Percentiles rank a stretch among this genome's conserved stretches.
Conservation (phyloP, 1,140 invertebrate genomes). For the Listronotus bonariensis region DNA sequence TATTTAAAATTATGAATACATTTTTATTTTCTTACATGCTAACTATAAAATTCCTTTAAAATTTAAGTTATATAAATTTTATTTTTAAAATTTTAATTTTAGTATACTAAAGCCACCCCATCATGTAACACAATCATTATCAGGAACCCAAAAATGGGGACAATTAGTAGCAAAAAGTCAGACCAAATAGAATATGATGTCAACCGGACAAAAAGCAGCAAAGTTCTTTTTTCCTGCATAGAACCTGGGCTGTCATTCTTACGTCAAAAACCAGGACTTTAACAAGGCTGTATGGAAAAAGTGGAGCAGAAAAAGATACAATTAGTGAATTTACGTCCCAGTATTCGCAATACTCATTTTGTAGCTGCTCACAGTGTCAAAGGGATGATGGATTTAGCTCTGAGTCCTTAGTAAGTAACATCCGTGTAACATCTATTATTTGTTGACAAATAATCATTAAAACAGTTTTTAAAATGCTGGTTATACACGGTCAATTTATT, state of each 20-base stretch:
- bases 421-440: too few relatives aligned
- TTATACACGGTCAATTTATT: too few relatives aligned
- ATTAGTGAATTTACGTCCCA: slow-evolving; percentile 45
- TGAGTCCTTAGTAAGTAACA: slow-evolving; percentile 41
- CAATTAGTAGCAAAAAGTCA: slow-evolving; percentile 12
- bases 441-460: too few relatives aligned
- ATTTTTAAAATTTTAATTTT: not conserved
- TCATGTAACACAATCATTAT: not conserved
- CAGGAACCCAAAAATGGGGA: slow-evolving; percentile 34
- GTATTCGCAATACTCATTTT: slow-evolving; percentile 49
- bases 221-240: slow-evolving; percentile 47
- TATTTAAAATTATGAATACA: too few relatives aligned
- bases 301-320: slow-evolving; percentile 25
- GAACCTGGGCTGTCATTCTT: slow-evolving; percentile 48
- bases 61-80: too few relatives aligned
- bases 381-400: slow-evolving; percentile 48
- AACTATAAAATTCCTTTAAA: too few relatives aligned
- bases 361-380: slow-evolving; percentile 50
- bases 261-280: slow-evolving; percentile 39
- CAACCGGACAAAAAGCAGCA: slow-evolving; percentile 30
- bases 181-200: slow-evolving; percentile 8
- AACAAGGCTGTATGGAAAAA: slow-evolving; percentile 16
- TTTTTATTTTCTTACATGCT: too few relatives aligned
- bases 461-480: too few relatives aligned
- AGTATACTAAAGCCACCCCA: not conserved